These are phyloP conservation scores for Euproctis similis DNA, from an alignment of 2,888 invertebrate species.

Conservation along the genomic window DNA sequence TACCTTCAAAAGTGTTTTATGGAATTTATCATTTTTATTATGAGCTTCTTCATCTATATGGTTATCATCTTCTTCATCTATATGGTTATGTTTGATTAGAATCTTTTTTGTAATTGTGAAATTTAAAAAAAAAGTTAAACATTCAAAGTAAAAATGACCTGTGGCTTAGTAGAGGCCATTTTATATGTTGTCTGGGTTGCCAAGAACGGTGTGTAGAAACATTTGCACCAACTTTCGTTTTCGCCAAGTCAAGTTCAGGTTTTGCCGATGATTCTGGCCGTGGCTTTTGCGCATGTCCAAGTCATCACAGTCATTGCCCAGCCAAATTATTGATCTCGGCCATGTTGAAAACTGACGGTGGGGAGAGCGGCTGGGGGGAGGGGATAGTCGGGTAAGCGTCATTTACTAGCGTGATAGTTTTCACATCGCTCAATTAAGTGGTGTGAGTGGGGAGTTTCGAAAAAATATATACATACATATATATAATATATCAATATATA, in stretches of 20 bases:
- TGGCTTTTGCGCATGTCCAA: conserved; percentile 58
- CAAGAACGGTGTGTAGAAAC: conserved; percentile 71
- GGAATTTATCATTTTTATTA: conserved; percentile 2
- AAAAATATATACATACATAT: conserved; percentile 54
- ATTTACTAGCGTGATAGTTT: conserved; percentile 73
- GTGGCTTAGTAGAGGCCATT: conserved; percentile 8
- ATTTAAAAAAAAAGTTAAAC: too few relatives aligned
- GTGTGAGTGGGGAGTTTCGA: conserved; percentile 41
- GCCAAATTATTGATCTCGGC: conserved; percentile 73
- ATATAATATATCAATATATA: conserved; percentile 69
- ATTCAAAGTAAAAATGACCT: conserved; percentile 12
- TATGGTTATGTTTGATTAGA: too few relatives aligned
- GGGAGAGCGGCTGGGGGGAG: conserved; percentile 38
- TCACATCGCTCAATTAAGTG: conserved; percentile 72
- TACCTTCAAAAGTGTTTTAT: neutral
- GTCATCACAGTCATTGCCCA: conserved; percentile 76
- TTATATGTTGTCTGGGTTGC: conserved; percentile 36
- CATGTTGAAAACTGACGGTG: conserved; percentile 67
- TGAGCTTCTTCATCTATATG: too few relatives aligned
- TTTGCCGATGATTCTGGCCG: conserved; percentile 60
- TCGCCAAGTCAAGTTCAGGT: conserved; percentile 74
- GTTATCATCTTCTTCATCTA: too few relatives aligned
- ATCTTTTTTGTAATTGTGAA: too few relatives aligned
- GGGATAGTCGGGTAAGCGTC: conserved; percentile 40
- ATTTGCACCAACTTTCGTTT: conserved; percentile 71